Evolutionary conservation across 2,888 invertebrate species (phyloP), one percentile per base, ranked within the genome.

Genomic region (Erannis defoliaria): DNA sequence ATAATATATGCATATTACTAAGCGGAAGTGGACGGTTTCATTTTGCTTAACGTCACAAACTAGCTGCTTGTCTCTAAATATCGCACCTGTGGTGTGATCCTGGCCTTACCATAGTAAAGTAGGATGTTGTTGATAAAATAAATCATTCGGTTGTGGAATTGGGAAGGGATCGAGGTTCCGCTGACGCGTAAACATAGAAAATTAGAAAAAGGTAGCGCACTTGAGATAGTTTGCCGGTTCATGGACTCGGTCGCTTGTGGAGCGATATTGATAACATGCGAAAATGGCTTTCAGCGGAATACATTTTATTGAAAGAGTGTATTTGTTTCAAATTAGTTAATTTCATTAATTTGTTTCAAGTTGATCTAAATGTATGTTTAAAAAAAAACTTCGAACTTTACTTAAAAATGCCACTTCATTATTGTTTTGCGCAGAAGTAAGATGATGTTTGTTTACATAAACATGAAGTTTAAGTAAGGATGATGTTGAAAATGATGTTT

Each of bases 111-210:
- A 50, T 55, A 38, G 50, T 45, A 33, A 18, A 40, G 18, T 16
- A 21, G 35, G 38, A 50, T 50, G 37, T 51, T 62, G 62, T 53
- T 62, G 55, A 61, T 61, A 51, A 56, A 50, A 63, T 63, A 63
- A 63, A 63, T 63, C 58, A 63, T 58, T 58, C 43, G 40, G 58
- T 62, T 51, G 55, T 53, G 51, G 61, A 55, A 46, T 43, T 48
- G 54, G 43, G 43, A 38, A 35, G 19, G 46, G 54, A 54, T 49
- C 29, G 19, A 33, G 45, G 43, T 14, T 59, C 8, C 37, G 40
- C 49, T 49, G 42, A 55, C 18, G 21, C 53, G 54, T 26, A 23
- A 54, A 55, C 37, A 14, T 33, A 26, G 38, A 31, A 58, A 33
- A 48, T 59, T 59, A 40, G 48, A 43, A 60, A 55, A 48, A 49